Evolutionary conservation across 2,797 vertebrate species (phyloP), one percentile per base, ranked within the genome.

Genomic region (Vultur gryphus): DNA sequence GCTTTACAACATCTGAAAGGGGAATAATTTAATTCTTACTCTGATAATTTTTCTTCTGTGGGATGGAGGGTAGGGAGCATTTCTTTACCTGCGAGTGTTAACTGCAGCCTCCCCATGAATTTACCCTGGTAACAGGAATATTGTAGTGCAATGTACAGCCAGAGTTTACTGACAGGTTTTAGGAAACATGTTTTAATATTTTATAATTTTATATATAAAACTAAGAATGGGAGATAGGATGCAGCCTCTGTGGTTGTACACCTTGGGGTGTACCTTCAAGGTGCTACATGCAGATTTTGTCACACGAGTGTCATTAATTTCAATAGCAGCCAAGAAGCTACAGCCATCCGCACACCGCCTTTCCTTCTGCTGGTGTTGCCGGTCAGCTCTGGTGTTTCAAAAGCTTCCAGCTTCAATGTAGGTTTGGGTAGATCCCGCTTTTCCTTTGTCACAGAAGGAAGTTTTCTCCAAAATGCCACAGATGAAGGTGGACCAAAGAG

Each of bases 11-110:
- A 2, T 77, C 71, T 87, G 71, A 91, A 91, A 83, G 59, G 54
- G 51, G 67, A 91, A 91, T 83, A 92, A 94, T 96, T 94, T 95
- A 91, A 94, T 95, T 96, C 87, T 90, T 67, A 76, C 81, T 78
- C 93, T 70, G 90, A 70, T 89, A 62, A 73, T 91, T 92, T 94
- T 79, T 79, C 15, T 93, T 95, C 41, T 33, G 44, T 0, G 0
- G 46, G n/a, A 26, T 82, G 43, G 77, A 79, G 43, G 35, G 52
- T 78, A 57, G 33, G 79, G 58, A 93, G 33, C 29, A 13, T 69
- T 91, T 94, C 83, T 93, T 71, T 90, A 58, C 69, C 39, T 46
- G 55, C 8, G 35, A 76, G 28, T 6, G 10, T 76, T 92, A 89
- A 65, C 65, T 75, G 49, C 87, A 78, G 18, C 49, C 43, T 92